phyloP scores from a whole-genome alignment of 2,797 vertebrate species.

The Trachurus trachurus region DNA sequence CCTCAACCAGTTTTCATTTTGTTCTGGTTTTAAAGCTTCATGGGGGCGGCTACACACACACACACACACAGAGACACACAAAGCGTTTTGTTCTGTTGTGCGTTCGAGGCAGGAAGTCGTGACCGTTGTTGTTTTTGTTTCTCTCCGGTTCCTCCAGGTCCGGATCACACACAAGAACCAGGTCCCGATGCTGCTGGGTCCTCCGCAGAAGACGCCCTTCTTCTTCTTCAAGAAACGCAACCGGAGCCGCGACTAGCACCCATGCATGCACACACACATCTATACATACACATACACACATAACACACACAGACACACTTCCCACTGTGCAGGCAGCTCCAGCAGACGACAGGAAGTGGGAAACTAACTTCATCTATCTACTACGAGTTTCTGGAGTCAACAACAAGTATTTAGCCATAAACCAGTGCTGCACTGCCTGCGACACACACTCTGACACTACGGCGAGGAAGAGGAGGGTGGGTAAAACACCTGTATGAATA shows the following conservation, averaged over 20 bases:
- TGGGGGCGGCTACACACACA: not conserved
- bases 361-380: constrained; percentile 2
- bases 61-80: no score
- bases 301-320: constrained; percentile 15
- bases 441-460: constrained; percentile 37
- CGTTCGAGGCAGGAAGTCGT: constrained; percentile 18
- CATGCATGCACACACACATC: not conserved
- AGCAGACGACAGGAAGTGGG: constrained; percentile 30
- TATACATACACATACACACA: constrained; percentile 11
- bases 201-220: constrained; percentile 94
- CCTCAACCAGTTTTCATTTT: constrained; percentile 33
- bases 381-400: constrained; percentile 18
- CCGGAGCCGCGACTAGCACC: constrained; percentile 88
- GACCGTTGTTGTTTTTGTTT: constrained; percentile 24
- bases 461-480: constrained; percentile 9
- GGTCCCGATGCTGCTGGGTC: constrained; percentile 93
- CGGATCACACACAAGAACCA: constrained; percentile 97
- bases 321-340: constrained; percentile 39
- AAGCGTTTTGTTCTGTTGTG: no score
- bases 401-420: constrained; percentile 24
- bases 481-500: constrained; percentile 80
- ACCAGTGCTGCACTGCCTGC: constrained; percentile 64
- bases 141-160: constrained; percentile 82
- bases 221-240: constrained; percentile 93
- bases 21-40: constrained; percentile 8